Conservation (phyloP, 1,140 invertebrate species). For the Musca domestica region DNA sequence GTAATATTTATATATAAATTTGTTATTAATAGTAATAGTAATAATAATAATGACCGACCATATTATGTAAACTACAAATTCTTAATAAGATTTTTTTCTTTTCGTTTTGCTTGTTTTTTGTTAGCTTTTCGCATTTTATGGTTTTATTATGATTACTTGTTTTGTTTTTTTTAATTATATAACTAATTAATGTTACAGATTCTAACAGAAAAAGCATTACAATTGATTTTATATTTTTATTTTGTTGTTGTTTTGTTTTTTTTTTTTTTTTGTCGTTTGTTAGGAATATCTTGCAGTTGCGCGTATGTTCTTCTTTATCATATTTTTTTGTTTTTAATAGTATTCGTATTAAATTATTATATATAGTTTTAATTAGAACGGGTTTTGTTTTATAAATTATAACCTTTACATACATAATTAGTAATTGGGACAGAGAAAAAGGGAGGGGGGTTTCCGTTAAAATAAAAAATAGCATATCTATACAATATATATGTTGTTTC, state of each 20-base stretch:
- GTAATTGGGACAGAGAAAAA: too few species aligned
- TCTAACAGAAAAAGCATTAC: slow-evolving; percentile 18
- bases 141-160: neutral
- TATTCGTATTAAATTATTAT: too few species aligned
- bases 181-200: neutral
- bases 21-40: slow-evolving; percentile 3
- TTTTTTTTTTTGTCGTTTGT: neutral
- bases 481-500: neutral
- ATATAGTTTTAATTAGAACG: too few species aligned
- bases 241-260: too few species aligned
- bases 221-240: too few species aligned
- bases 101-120: neutral
- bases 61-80: slow-evolving; percentile 15
- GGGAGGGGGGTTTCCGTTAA: too few species aligned
- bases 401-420: too few species aligned
- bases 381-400: too few species aligned
- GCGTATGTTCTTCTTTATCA: neutral
- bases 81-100: neutral
- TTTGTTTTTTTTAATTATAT: neutral
- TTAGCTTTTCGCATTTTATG: neutral
- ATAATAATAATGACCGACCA: slow-evolving; percentile 16
- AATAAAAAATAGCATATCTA: neutral
- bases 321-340: too few species aligned
- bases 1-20: slow-evolving; percentile 14
- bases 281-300: slow-evolving; percentile 21